phyloP scores from a whole-genome alignment of 2,888 invertebrate genomes.

The Scaptomyza polygonia region DNA sequence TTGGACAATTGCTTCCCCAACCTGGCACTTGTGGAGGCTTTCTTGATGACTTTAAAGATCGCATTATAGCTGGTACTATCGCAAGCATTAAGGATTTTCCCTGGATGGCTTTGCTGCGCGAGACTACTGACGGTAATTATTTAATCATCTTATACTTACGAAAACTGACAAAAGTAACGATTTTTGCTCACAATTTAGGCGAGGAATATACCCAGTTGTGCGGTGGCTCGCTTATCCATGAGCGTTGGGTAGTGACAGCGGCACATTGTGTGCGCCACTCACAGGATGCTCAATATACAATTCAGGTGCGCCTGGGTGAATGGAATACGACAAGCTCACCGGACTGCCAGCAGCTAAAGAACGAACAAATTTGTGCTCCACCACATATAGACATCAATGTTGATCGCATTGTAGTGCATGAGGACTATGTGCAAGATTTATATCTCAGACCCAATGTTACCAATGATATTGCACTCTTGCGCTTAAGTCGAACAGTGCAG shows the following conservation, averaged over 20 bases:
- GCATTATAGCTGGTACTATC: slow-evolving; percentile 32
- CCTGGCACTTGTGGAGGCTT: slow-evolving; percentile 19
- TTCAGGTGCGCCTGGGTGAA: slow-evolving; percentile 80
- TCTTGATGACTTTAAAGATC: slow-evolving; percentile 1
- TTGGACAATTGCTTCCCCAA: slow-evolving; percentile 8
- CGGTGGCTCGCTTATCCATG: slow-evolving; percentile 51
- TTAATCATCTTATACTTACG: not conserved
- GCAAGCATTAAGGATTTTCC: slow-evolving; percentile 46
- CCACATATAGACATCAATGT: slow-evolving; percentile 86
- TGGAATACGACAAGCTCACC: slow-evolving; percentile 76
- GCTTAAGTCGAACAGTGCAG: slow-evolving; percentile 85
- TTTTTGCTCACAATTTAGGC: slow-evolving; percentile 14
- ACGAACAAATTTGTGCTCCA: slow-evolving; percentile 86
- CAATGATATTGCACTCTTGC: slow-evolving; percentile 90
- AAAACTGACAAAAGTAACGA: not conserved
- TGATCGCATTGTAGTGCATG: slow-evolving; percentile 87
- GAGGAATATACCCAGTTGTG: slow-evolving; percentile 28
- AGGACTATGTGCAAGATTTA: slow-evolving; percentile 63
- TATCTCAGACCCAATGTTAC: slow-evolving; percentile 85
- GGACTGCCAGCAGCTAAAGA: slow-evolving; percentile 67
- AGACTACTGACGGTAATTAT: slow-evolving; percentile 41
- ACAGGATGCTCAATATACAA: slow-evolving; percentile 84
- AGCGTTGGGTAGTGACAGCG: slow-evolving; percentile 86
- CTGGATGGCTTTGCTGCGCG: slow-evolving; percentile 54
- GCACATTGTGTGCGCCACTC: slow-evolving; percentile 89